Base-by-base conservation (phyloP, 2,888 invertebrate genomes). In the Polylopha cassiicola region DNA sequence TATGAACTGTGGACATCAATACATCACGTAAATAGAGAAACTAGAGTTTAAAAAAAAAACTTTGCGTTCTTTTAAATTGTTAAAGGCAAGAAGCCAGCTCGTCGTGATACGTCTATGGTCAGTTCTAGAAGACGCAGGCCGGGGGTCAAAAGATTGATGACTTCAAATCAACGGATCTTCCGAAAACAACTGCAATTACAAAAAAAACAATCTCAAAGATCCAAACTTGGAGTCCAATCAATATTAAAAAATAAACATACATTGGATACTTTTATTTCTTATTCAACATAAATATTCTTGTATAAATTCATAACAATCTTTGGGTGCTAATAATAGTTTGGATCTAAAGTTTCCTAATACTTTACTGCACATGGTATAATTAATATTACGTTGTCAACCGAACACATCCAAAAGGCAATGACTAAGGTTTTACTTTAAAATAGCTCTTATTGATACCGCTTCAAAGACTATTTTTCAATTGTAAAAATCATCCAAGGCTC, bases 261-360 rank as follows among this genome's bases (percentile, higher is more conserved):
- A 61, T 74, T 73, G 69, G 65, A 76, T 78, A 74, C 58, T 76
- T 82, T 82, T 84, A 82, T 81, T 82, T 73, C 73, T 81, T 78
- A 80, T 79, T 80, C 70, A 85, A 84, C 85, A 84, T 85, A 84
- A 84, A 84, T 84, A 85, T 78, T 77, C 72, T 84, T 82, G 81
- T 85, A 84, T 82, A 85, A 82, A 84, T 84, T 81, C 77, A 82
- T 84, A 85, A 84, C 85, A 84, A 84, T 85, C 84, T 85, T 85
- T 85, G 84, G 84, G 81, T 81, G 79, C 78, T 78, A 76, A 73
- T 74, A 73, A 61, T 58, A 69, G 57, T 61, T 67, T 65, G 67
- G 67, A 63, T 73, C 76, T 77, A 72, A 77, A 64, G 58, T 61
- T 62, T 62, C 61, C 67, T 64, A 61, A 60, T 56, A 56, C 55